These are phyloP conservation scores for Apamea sordens DNA, from an alignment of 2,888 invertebrate genomes.

Conservation along the genomic window DNA sequence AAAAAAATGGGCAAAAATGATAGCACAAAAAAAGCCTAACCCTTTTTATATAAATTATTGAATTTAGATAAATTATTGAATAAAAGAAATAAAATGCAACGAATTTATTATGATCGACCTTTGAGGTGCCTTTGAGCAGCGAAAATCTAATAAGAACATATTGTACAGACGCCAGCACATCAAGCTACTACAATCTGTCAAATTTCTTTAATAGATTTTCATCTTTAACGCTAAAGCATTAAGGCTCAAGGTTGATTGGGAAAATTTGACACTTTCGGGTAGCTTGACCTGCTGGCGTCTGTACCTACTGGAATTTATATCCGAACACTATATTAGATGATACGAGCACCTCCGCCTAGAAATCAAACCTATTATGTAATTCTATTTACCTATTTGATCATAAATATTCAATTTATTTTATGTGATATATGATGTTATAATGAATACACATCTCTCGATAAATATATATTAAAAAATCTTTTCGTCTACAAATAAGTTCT, in stretches of 20 bases:
- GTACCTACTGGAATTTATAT: too few species aligned
- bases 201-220: too few species aligned
- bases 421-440: not conserved
- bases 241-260: too few species aligned
- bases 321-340: not conserved
- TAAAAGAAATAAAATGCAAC: not conserved
- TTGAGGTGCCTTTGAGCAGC: slow-evolving; percentile 34
- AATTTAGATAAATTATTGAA: not conserved
- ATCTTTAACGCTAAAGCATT: too few species aligned
- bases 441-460: not conserved
- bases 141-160: slow-evolving; percentile 3
- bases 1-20: not conserved
- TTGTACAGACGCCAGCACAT: too few species aligned
- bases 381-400: not conserved
- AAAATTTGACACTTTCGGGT: too few species aligned
- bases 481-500: not conserved
- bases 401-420: not conserved
- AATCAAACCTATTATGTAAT: not conserved
- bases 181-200: too few species aligned
- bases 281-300: too few species aligned
- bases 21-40: not conserved
- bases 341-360: too few species aligned
- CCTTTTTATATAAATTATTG: not conserved
- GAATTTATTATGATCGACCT: slow-evolving; percentile 25
- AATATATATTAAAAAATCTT: not conserved